Conservation (phyloP, 1,140 invertebrate genomes). For the Drosophila varians region DNA sequence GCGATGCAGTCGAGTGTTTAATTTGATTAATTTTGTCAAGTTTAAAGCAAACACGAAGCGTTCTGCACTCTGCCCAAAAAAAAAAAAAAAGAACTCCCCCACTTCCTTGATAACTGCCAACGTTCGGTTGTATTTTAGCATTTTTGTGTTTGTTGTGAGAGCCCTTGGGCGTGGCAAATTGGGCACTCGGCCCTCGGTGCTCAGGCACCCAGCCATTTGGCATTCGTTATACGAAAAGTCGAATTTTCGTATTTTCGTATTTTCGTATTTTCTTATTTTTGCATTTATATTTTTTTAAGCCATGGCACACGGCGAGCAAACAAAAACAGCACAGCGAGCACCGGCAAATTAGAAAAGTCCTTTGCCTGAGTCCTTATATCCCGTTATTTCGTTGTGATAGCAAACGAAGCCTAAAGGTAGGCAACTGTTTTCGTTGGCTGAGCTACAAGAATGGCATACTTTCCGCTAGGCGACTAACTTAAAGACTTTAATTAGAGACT, state of each 20-base stretch:
- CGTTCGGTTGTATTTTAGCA: constrained; percentile 26
- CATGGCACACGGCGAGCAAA: constrained; percentile 20
- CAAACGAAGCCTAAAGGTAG: constrained; percentile 35
- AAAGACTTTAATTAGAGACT: neutral
- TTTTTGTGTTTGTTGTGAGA: constrained; percentile 53
- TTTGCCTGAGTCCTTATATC: constrained; percentile 30
- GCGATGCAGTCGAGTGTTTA: constrained; percentile 79
- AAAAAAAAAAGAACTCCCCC: neutral
- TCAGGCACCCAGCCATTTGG: constrained; percentile 7
- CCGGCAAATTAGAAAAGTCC: constrained; percentile 48
- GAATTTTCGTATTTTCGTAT: constrained; percentile 25
- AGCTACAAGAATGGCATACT: constrained; percentile 26
- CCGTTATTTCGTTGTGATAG: constrained; percentile 10
- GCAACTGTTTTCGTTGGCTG: constrained; percentile 31
- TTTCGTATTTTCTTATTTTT: constrained; percentile 24
- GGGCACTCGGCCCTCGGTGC: constrained; percentile 37
- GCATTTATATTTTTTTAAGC: constrained; percentile 28
- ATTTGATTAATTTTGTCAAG: constrained; percentile 82
- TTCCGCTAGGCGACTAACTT: constrained; percentile 9
- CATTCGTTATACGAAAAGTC: constrained; percentile 26
- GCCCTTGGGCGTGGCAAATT: constrained; percentile 60
- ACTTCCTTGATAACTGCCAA: neutral
- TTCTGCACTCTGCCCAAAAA: constrained; percentile 72
- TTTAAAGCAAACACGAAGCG: constrained; percentile 74
- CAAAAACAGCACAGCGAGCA: constrained; percentile 27